These are phyloP conservation scores for Cassiopea andromeda DNA, from an alignment of 30 jellyfish, hydroid and myxozoan genomes.

Conservation along the genomic window DNA sequence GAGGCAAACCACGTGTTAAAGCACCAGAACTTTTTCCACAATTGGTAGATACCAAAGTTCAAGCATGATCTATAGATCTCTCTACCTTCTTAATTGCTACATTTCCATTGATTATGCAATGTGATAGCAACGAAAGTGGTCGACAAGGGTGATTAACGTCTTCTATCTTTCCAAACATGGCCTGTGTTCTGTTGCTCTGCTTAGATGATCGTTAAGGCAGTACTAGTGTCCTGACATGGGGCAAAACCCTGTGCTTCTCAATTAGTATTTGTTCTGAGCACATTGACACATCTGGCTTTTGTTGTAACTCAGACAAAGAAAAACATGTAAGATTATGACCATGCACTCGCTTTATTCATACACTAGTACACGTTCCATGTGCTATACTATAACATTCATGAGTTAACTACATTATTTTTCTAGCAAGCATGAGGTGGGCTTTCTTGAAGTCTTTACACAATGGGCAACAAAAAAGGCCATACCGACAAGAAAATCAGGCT, in stretches of 20 bases:
- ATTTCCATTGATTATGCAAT: background rate
- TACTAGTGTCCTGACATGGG: slow-evolving; percentile 51
- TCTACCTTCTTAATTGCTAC: background rate
- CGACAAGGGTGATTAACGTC: slow-evolving; percentile 36
- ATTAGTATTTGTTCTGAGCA: slow-evolving; percentile 80
- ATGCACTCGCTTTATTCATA: slow-evolving; percentile 72
- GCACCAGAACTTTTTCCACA: background rate
- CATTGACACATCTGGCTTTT: slow-evolving; percentile 88
- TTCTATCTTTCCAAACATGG: slow-evolving; percentile 36
- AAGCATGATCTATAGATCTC: background rate
- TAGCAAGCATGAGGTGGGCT: slow-evolving; percentile 49
- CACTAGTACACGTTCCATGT: slow-evolving; percentile 74
- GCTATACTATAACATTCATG: slow-evolving; percentile 73
- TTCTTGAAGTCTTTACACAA: slow-evolving; percentile 50
- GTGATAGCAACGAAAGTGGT: background rate
- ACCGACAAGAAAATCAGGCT: slow-evolving; percentile 56
- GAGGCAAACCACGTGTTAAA: background rate
- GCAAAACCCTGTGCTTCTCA: slow-evolving; percentile 61
- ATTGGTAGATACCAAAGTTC: background rate
- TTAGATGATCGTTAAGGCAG: slow-evolving; percentile 47
- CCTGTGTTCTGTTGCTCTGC: slow-evolving; percentile 40
- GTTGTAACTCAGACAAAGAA: slow-evolving; percentile 80
- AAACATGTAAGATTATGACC: slow-evolving; percentile 77
- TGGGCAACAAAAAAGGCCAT: slow-evolving; percentile 64
- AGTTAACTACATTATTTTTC: slow-evolving; percentile 54